These are phyloP conservation scores for Platalea minor DNA, from an alignment of 2,797 vertebrate species.

Conservation along the genomic window DNA sequence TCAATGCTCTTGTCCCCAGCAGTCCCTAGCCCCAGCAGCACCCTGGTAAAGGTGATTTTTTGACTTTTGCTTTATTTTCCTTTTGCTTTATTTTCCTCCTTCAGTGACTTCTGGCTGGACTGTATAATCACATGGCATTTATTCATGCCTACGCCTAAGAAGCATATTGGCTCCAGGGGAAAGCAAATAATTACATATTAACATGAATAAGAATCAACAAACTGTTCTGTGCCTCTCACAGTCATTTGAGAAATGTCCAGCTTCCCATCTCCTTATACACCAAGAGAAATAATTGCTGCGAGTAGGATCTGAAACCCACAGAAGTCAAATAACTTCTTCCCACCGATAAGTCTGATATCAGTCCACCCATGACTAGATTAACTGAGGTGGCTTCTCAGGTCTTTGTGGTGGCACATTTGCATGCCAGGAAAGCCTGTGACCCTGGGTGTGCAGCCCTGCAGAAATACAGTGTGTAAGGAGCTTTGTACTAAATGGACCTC, in stretches of 20 bases:
- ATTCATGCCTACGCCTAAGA: not conserved
- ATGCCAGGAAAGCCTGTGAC: not conserved
- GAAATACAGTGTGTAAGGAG: not conserved
- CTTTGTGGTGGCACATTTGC: not conserved
- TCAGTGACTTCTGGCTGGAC: not conserved
- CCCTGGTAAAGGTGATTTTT: not conserved
- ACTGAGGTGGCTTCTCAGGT: not conserved
- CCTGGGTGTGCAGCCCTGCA: rapidly evolving
- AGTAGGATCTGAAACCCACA: not conserved
- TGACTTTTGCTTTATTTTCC: not conserved
- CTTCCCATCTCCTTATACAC: not conserved
- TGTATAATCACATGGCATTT: not conserved
- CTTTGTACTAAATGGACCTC: not conserved
- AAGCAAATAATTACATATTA: not conserved
- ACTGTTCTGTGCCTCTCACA: not conserved
- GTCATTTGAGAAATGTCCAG: not conserved
- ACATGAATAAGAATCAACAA: not conserved
- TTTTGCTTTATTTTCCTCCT: not conserved
- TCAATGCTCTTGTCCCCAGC: not conserved
- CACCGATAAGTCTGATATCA: not conserved
- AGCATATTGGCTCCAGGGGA: not conserved
- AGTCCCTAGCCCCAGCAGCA: rapidly evolving
- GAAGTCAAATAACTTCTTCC: not conserved
- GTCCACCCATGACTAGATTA: not conserved
- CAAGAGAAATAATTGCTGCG: not conserved